Conservation (phyloP, 2,797 vertebrate genomes). For the Cossypha polioptera region DNA sequence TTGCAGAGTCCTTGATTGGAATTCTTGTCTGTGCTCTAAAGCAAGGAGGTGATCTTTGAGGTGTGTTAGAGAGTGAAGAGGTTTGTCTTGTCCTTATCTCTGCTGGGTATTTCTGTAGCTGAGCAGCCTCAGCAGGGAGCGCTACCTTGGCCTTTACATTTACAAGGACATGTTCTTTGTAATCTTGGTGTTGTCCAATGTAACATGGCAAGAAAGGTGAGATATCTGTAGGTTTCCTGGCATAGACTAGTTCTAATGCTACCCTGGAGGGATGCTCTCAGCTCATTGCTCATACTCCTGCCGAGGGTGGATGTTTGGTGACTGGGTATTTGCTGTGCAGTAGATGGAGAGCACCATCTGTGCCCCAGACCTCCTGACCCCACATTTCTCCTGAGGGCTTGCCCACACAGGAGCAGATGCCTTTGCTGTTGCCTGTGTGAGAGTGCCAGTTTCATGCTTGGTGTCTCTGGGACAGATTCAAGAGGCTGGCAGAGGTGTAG, state of each 20-base stretch:
- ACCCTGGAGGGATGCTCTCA: background rate
- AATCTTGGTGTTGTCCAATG: background rate
- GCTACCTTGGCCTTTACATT: background rate
- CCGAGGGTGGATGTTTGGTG: background rate
- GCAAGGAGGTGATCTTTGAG: background rate
- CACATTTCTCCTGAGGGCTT: background rate
- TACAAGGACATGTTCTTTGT: background rate
- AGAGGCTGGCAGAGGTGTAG: background rate
- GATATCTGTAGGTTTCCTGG: background rate
- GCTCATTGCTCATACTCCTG: rapidly evolving
- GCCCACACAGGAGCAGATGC: background rate
- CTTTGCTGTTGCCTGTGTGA: background rate
- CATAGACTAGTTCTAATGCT: background rate
- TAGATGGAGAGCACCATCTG: background rate
- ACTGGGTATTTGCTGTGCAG: background rate
- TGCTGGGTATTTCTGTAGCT: background rate
- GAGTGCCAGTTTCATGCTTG: rapidly evolving
- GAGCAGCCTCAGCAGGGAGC: background rate
- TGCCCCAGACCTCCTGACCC: background rate
- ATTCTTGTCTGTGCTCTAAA: background rate
- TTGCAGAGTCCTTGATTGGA: background rate
- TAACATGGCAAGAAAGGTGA: background rate
- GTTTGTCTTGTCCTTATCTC: background rate
- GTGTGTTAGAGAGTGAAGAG: background rate
- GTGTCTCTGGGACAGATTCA: background rate